Evolutionary conservation across 2,797 vertebrate genomes (phyloP).

Genomic region (Tokudaia tokunoshimensis): DNA sequence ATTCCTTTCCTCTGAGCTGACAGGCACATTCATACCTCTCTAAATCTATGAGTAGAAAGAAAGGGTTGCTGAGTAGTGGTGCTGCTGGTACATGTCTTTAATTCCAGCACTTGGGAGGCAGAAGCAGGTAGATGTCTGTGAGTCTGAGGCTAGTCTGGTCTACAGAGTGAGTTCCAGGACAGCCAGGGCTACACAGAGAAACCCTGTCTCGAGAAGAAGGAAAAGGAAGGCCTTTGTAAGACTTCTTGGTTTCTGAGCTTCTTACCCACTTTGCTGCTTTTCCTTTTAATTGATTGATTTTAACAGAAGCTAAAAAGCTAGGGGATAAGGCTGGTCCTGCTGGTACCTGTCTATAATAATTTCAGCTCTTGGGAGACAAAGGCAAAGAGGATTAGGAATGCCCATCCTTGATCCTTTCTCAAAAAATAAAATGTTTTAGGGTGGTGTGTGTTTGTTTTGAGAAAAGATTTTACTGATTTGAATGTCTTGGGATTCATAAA

Average conservation of each 20-base stretch:
- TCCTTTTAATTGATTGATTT: not conserved
- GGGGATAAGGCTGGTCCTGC: not conserved
- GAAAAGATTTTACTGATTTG: constrained; percentile 39
- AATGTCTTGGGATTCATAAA: constrained; percentile 44
- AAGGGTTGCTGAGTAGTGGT: not conserved
- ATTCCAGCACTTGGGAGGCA: not conserved
- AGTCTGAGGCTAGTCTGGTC: not conserved
- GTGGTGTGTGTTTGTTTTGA: not conserved
- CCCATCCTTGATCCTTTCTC: not conserved
- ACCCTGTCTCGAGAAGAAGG: not conserved
- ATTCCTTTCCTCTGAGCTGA: constrained; percentile 15
- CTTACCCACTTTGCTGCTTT: not conserved
- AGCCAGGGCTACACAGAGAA: not conserved
- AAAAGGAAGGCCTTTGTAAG: constrained; percentile 1
- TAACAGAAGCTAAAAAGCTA: constrained; percentile 56
- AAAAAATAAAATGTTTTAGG: not conserved
- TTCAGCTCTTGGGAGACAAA: not conserved
- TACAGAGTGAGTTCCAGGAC: not conserved
- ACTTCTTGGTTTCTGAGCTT: not conserved
- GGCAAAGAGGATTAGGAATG: not conserved
- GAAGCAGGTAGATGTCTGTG: not conserved
- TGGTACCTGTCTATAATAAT: not conserved
- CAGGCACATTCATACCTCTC: not conserved
- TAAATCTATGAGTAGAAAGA: constrained; percentile 29
- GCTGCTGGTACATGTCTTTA: not conserved